These are phyloP conservation scores for Poeciliopsis presidionis DNA, from an alignment of 2,797 vertebrate species.

Conservation along the genomic window DNA sequence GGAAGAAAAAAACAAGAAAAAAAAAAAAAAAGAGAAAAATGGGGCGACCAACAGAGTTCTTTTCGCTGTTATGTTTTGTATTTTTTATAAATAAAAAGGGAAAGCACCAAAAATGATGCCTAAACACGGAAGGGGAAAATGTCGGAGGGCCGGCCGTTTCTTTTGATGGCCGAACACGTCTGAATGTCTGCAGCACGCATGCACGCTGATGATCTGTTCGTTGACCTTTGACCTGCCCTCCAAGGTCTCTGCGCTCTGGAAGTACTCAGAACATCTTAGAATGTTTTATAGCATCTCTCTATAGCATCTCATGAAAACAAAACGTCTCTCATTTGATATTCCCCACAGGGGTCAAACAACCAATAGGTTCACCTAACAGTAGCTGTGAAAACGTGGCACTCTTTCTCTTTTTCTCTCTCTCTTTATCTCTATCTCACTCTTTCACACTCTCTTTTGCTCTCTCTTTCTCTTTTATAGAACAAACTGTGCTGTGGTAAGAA, in stretches of 20 bases:
- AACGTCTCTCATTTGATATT: slow-evolving; percentile 77
- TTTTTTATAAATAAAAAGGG: slow-evolving; percentile 92
- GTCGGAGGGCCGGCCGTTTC: slow-evolving; percentile 62
- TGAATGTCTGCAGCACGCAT: slow-evolving; percentile 83
- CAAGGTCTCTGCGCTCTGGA: slow-evolving; percentile 60
- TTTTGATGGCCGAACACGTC: slow-evolving; percentile 70
- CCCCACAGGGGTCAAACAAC: slow-evolving; percentile 65
- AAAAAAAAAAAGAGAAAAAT: slow-evolving; percentile 54
- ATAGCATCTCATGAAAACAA: slow-evolving; percentile 76
- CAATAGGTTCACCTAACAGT: slow-evolving; percentile 80
- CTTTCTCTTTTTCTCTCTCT: slow-evolving; percentile 75
- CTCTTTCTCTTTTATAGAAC: slow-evolving; percentile 81
- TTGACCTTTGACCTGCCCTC: slow-evolving; percentile 65
- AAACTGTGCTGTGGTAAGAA: slow-evolving; percentile 79
- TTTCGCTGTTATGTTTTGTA: slow-evolving; percentile 88
- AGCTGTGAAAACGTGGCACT: slow-evolving; percentile 82
- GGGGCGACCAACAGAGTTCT: slow-evolving; percentile 73
- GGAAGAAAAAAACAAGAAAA: slow-evolving; percentile 61
- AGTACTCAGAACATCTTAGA: slow-evolving; percentile 73
- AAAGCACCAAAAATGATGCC: slow-evolving; percentile 85
- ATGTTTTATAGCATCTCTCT: slow-evolving; percentile 82
- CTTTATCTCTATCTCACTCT: slow-evolving; percentile 77
- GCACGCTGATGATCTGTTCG: slow-evolving; percentile 80
- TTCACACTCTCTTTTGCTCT: slow-evolving; percentile 79
- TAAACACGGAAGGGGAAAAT: slow-evolving; percentile 70